Conservation (phyloP, 1,140 invertebrate species). For the Oscheius sp. region DNA sequence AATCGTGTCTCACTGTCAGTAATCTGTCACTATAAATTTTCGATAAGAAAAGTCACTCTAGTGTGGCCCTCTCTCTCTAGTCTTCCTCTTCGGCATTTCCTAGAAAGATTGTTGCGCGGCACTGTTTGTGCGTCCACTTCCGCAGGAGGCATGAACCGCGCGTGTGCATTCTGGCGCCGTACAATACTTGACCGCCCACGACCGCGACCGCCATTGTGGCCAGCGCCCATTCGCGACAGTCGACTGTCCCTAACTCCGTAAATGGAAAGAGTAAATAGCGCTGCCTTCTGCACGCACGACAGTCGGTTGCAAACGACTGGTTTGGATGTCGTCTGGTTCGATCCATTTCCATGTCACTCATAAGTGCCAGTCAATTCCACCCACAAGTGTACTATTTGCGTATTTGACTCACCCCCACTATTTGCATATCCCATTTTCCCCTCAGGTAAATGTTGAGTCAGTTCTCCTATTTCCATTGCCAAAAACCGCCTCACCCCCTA, state of each 20-base stretch:
- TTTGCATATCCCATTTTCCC: background rate
- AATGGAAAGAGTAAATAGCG: background rate
- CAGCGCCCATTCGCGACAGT: background rate
- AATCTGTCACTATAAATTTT: too few species aligned
- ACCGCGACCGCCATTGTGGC: background rate
- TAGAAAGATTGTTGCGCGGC: background rate
- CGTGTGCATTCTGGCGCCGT: conserved; percentile 3
- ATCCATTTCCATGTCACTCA: background rate
- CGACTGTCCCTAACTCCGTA: background rate
- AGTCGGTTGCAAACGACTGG: too few species aligned
- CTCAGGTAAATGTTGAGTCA: background rate
- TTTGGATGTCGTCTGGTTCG: background rate
- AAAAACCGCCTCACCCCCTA: too few species aligned
- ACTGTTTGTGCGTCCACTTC: background rate
- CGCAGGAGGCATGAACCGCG: background rate
- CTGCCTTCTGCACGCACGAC: too few species aligned
- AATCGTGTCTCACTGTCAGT: too few species aligned
- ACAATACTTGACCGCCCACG: conserved; percentile 12
- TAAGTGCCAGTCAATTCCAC: background rate
- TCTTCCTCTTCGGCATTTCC: too few species aligned
- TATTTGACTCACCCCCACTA: background rate
- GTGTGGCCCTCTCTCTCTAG: too few species aligned
- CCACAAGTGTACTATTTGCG: background rate
- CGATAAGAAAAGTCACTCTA: too few species aligned
- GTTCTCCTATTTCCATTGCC: too few species aligned